phyloP scores from a whole-genome alignment of 2,113 vertebrate species.

The Xiphorhynchus elegans region DNA sequence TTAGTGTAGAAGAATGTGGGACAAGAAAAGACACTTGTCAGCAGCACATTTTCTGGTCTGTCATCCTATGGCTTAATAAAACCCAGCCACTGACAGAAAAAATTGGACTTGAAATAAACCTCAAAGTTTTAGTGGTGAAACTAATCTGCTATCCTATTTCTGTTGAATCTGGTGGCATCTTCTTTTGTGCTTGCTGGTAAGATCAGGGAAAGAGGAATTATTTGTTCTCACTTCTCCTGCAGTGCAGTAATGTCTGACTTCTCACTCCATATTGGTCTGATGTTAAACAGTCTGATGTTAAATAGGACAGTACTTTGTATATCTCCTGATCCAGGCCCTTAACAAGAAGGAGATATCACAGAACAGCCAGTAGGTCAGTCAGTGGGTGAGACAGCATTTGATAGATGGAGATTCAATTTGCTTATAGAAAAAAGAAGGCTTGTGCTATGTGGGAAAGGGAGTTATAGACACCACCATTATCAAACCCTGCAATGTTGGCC shows the following conservation, averaged over 20 bases:
- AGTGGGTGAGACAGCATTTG: not conserved
- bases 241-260: not conserved
- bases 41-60: not conserved
- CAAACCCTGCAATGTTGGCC: not conserved
- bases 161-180: not conserved
- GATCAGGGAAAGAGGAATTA: not conserved
- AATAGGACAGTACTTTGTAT: not conserved
- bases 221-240: not conserved
- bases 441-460: not conserved
- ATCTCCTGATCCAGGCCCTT: not conserved
- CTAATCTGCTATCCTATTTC: not conserved
- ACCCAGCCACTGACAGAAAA: not conserved
- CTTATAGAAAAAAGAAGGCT: not conserved
- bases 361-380: not conserved
- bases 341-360: not conserved
- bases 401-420: not conserved
- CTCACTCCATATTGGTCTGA: accelerated
- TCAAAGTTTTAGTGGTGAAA: not conserved
- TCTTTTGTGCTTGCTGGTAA: not conserved
- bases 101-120: not conserved
- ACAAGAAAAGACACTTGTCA: not conserved
- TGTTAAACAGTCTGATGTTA: not conserved
- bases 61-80: not conserved
- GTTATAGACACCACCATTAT: not conserved
- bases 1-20: not conserved